A percentile compares a stretch with the other conserved stretches of the same genome.
Evolutionary conservation across 1,140 invertebrate genomes (phyloP).

Genomic region (Monochamus saltuarius): DNA sequence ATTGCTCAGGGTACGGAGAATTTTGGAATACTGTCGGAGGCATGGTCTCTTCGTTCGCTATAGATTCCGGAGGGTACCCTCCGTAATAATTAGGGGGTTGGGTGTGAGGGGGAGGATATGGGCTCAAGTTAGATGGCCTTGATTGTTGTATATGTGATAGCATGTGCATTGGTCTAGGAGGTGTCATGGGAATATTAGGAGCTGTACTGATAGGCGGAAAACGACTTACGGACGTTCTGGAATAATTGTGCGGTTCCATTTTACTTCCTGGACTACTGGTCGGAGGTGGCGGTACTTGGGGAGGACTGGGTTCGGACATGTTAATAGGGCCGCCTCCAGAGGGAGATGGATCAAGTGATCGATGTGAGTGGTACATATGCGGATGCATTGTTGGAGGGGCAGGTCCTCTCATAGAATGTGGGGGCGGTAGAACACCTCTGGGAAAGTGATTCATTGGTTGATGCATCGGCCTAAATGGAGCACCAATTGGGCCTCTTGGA

Average conservation of each 20-base stretch:
- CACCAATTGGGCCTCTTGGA: constrained; percentile 10
- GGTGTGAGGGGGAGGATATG: constrained; percentile 52
- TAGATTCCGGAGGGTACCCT: constrained; percentile 54
- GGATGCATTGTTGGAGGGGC: constrained; percentile 20
- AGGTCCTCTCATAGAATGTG: constrained; percentile 15
- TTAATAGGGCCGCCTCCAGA: constrained; percentile 48
- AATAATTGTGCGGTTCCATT: background rate
- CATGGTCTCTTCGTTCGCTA: constrained; percentile 50
- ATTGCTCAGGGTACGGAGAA: constrained; percentile 42
- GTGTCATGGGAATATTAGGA: background rate
- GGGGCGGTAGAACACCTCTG: constrained; percentile 19
- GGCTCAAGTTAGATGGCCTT: constrained; percentile 39
- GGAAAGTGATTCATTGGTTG: constrained; percentile 31
- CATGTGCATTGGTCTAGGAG: background rate
- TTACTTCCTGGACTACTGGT: constrained; percentile 1
- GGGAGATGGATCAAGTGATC: constrained; percentile 58
- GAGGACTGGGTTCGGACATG: constrained; percentile 36
- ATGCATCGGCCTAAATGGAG: constrained; percentile 12
- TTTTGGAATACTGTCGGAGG: constrained; percentile 20
- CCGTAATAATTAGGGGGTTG: constrained; percentile 56
- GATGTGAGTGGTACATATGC: constrained; percentile 56
- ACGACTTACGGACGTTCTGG: constrained; percentile 2
- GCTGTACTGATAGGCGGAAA: background rate
- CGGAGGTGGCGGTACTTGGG: constrained; percentile 15
- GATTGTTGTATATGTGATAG: constrained; percentile 10